Conservation (phyloP, 2,797 vertebrate species). For the Pteropus rufus region DNA sequence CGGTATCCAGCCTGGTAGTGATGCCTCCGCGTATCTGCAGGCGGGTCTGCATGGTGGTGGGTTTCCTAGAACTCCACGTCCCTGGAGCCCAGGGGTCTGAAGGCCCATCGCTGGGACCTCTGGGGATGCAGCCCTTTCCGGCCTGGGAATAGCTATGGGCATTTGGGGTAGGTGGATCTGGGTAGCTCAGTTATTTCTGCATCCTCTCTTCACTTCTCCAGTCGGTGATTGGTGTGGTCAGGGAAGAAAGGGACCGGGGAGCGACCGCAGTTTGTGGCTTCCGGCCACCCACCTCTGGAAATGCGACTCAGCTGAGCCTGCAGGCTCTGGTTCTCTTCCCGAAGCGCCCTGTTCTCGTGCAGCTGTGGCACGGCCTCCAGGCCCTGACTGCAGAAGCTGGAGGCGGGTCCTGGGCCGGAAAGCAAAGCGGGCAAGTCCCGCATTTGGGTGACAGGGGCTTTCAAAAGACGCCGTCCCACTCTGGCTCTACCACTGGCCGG, state of each 20-base stretch:
- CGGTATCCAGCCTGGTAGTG: neutral
- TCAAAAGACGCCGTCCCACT: neutral
- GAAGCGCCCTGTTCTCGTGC: conserved; percentile 86
- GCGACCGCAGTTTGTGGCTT: neutral
- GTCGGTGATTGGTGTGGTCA: neutral
- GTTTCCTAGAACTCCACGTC: neutral
- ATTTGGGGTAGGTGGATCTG: neutral
- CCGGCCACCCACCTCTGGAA: conserved; percentile 81
- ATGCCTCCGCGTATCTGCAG: neutral
- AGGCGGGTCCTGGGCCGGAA: conserved; percentile 80
- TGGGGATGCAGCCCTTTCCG: neutral
- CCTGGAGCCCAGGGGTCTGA: fast-evolving
- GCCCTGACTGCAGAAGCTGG: conserved; percentile 86
- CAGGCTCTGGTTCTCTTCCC: conserved; percentile 87
- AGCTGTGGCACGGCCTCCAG: conserved; percentile 86
- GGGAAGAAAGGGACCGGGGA: neutral
- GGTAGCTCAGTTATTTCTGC: neutral
- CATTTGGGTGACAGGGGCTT: neutral
- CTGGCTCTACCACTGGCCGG: neutral
- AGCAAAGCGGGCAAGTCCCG: neutral
- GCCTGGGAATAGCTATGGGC: neutral
- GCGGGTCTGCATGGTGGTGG: fast-evolving
- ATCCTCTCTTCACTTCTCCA: neutral
- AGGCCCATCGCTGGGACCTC: neutral
- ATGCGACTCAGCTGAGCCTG: conserved; percentile 83